Conservation (phyloP, 92 coral and sea anemone species). For the Galaxea fascicularis region DNA sequence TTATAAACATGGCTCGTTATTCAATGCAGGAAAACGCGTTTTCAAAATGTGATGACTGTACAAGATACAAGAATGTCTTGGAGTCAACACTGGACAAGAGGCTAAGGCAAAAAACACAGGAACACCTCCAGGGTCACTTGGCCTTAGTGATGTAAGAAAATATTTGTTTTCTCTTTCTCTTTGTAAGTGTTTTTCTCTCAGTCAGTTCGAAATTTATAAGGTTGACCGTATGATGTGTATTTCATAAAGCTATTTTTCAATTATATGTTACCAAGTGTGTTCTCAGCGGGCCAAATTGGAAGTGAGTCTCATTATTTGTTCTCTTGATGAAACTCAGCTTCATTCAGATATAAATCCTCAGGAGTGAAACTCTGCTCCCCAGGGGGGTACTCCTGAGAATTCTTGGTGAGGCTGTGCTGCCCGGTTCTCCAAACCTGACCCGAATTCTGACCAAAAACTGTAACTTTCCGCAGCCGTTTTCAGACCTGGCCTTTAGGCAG, state of each 20-base stretch:
- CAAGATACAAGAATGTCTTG: constrained; percentile 34
- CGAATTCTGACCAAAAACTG: too few species aligned
- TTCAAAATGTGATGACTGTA: constrained; percentile 47
- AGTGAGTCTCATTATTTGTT: background rate
- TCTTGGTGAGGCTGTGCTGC: too few species aligned
- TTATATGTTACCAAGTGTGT: constrained; percentile 5
- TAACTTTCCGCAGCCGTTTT: too few species aligned
- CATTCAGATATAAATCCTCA: too few species aligned
- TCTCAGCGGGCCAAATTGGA: background rate
- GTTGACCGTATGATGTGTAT: background rate
- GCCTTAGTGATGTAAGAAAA: background rate
- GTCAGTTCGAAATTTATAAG: background rate
- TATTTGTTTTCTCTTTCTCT: background rate
- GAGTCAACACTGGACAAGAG: constrained; percentile 36
- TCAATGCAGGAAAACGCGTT: constrained; percentile 40
- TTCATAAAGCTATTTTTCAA: constrained; percentile 9
- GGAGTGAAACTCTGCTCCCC: background rate
- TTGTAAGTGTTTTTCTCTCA: background rate
- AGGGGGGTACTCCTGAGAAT: too few species aligned
- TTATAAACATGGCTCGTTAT: constrained; percentile 4
- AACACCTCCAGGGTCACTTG: constrained; percentile 28
- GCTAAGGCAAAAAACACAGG: background rate
- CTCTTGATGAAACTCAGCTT: background rate
- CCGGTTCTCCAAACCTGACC: too few species aligned
- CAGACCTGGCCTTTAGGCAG: too few species aligned